phyloP scores from a whole-genome alignment of 1,140 invertebrate genomes.

The Parasteatoda tepidariorum region DNA sequence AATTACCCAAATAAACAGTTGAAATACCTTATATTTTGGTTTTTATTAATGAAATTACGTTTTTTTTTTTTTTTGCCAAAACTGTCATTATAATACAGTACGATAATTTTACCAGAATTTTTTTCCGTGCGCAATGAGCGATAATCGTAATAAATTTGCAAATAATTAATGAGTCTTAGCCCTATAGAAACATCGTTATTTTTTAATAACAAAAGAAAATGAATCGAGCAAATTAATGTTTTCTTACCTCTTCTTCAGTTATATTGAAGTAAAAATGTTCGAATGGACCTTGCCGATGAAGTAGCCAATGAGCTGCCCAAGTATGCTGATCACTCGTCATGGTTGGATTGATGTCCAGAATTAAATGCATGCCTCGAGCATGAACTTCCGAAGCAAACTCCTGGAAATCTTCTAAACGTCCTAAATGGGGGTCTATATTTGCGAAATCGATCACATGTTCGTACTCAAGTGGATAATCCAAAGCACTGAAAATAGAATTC shows the following conservation, averaged over 20 bases:
- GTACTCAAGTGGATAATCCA: conserved; percentile 78
- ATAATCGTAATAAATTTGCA: no score
- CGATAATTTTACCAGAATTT: no score
- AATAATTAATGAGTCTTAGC: no score
- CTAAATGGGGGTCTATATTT: conserved; percentile 76
- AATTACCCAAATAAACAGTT: no score
- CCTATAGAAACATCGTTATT: no score
- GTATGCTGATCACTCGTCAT: conserved; percentile 63
- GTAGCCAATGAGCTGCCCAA: conserved; percentile 63
- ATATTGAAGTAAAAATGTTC: conserved; percentile 59
- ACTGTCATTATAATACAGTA: no score
- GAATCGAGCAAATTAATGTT: no score
- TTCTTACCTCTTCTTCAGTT: conserved; percentile 43
- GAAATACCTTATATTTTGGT: no score
- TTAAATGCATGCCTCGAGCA: conserved; percentile 76
- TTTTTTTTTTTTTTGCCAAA: no score
- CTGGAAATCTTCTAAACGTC: conserved; percentile 76
- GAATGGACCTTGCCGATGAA: conserved; percentile 52
- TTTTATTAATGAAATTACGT: no score
- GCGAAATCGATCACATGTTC: conserved; percentile 75
- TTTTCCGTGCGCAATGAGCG: no score
- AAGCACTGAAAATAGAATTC: conserved; percentile 80
- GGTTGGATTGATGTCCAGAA: conserved; percentile 75
- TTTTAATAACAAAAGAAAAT: no score
- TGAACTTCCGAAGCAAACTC: conserved; percentile 74